phyloP scores from a whole-genome alignment of 1,140 invertebrate species.

The Penaeus japonicus region DNA sequence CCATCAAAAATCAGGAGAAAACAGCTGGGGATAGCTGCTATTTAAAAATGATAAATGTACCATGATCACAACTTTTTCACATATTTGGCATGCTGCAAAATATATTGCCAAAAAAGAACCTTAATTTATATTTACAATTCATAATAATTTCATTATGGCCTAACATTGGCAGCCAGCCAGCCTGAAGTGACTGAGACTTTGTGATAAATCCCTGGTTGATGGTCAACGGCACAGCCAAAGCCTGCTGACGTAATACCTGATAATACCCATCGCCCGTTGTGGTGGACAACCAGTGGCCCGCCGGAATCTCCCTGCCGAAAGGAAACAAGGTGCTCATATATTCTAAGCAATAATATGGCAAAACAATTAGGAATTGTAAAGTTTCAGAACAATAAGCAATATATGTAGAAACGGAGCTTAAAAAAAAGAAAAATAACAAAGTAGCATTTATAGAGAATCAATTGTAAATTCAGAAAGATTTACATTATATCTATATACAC shows the following conservation, averaged over 20 bases:
- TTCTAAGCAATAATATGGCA: background rate
- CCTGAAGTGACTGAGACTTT: slow-evolving; percentile 62
- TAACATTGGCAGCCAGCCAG: slow-evolving; percentile 58
- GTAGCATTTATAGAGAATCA: no score
- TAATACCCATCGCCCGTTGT: slow-evolving; percentile 75
- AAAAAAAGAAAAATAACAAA: background rate
- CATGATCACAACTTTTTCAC: no score
- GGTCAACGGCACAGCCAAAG: slow-evolving; percentile 84
- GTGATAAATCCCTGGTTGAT: slow-evolving; percentile 83
- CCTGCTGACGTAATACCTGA: slow-evolving; percentile 86
- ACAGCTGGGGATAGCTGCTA: no score
- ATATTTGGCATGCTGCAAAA: no score
- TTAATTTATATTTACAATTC: no score
- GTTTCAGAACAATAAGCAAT: background rate
- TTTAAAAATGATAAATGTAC: no score
- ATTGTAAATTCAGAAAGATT: no score
- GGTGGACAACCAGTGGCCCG: slow-evolving; percentile 77
- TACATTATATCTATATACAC: no score
- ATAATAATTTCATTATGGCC: slow-evolving; percentile 19
- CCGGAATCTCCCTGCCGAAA: slow-evolving; percentile 79
- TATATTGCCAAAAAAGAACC: no score
- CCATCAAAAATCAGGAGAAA: no score
- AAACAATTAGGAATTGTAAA: background rate
- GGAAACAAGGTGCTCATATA: background rate
- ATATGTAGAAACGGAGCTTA: background rate